These are phyloP conservation scores for Distichodus sexfasciatus DNA, from an alignment of 2,797 vertebrate genomes.

Conservation along the genomic window DNA sequence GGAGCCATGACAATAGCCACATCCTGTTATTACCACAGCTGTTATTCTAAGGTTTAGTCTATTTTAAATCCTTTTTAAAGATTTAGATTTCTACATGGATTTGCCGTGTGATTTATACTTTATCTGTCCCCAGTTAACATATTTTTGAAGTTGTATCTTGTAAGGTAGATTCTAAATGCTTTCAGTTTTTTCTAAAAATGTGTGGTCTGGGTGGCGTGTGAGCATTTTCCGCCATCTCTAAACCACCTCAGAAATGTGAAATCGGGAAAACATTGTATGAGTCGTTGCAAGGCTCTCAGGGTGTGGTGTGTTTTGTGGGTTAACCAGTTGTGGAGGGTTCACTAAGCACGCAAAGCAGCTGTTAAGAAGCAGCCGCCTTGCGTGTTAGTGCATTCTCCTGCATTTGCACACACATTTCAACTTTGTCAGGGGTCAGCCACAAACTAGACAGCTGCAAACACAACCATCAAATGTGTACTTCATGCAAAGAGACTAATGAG, in stretches of 20 bases:
- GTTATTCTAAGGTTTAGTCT: constrained; percentile 5
- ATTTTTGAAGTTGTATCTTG: no score
- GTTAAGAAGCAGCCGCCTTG: constrained; percentile 45
- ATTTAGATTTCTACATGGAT: not conserved
- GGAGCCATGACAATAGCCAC: constrained; percentile 36
- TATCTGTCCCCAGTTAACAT: not conserved
- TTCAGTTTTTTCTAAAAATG: no score
- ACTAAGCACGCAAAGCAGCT: constrained; percentile 42
- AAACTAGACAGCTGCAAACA: not conserved
- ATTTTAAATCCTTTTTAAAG: constrained; percentile 16
- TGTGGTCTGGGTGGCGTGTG: no score
- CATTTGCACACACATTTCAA: constrained; percentile 9
- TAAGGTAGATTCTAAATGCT: no score
- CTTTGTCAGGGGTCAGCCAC: not conserved
- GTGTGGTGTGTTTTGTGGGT: not conserved
- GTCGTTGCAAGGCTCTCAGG: no score
- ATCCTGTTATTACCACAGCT: constrained; percentile 44
- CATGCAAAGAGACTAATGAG: no score
- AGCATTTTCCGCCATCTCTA: no score
- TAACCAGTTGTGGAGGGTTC: constrained; percentile 13
- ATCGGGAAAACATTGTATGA: no score
- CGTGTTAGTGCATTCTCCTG: constrained; percentile 2
- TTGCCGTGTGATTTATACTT: no score
- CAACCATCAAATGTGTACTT: no score
- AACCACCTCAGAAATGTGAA: no score